Evolutionary conservation across 2,888 invertebrate genomes (phyloP), one percentile per base, ranked within the genome.

Genomic region (Polydrusus tereticollis): DNA sequence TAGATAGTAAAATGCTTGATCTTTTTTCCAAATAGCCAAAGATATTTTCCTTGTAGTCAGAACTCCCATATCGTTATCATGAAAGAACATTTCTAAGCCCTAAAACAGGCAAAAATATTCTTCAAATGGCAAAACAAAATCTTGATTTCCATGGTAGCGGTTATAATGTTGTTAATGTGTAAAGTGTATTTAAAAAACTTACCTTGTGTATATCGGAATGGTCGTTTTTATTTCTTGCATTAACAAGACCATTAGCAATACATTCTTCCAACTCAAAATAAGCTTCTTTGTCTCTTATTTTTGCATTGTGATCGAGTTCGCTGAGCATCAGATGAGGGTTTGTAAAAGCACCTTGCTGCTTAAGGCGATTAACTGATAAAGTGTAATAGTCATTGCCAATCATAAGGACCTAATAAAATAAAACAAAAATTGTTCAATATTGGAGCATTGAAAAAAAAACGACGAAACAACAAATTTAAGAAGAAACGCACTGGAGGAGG

Each of bases 11-110:
- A 85, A 86, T 1, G 85, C 80, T 0, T 87, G 86, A 0, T 86
- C 83, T 0, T 85, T 82, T 65, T 83, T 86, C 90, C 90, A 91
- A 1, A 91, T 83, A 0, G 88, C 90, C 0, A 88, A 81, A 0
- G 91, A 89, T 0, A 85, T 85, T 0, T 88, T 88, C 3, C 90
- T 86, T 0, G 89, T 87, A 0, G 89, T 90, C 26, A 92, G 81
- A 4, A 92, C 86, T 0, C 88, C 90, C 29, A 78, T 75, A 7
- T 86, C 84, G 41, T 80, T 81, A 0, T 81, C 79, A 6, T 78
- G 74, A 73, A 89, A 87, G 57, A 79, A 80, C 6, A 68, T 45
- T 21, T 77, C 70, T 6, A 80, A 60, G 14, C 76, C 78, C 75
- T 77, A 45, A 23, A 55, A 43, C 18, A 52, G 1, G n/a, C n/a